These are phyloP conservation scores for Nyctereutes procyonoides DNA, from an alignment of 2,113 vertebrate species.

Conservation along the genomic window DNA sequence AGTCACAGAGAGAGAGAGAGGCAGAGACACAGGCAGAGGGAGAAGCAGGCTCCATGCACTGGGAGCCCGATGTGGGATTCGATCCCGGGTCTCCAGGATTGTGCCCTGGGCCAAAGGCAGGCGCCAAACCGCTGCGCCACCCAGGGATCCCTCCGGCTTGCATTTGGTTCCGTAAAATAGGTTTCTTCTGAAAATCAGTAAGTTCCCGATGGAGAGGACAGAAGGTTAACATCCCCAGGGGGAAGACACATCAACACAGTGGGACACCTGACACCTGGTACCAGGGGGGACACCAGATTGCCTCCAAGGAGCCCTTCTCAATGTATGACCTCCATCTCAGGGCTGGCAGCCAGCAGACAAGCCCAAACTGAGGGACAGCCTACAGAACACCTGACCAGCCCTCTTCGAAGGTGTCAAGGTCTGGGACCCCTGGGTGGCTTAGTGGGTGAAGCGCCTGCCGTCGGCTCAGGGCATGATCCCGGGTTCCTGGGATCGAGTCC, in stretches of 20 bases:
- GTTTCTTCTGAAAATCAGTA: neutral
- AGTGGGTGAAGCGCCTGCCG: too few species aligned
- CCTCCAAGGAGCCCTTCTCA: neutral
- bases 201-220: neutral
- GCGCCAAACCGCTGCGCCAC: too few species aligned
- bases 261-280: rapidly evolving
- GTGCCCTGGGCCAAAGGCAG: too few species aligned
- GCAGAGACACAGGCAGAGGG: too few species aligned
- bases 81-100: too few species aligned
- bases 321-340: neutral
- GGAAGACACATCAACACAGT: rapidly evolving
- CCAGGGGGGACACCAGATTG: neutral
- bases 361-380: rapidly evolving
- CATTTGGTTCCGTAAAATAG: neutral
- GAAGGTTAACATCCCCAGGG: neutral
- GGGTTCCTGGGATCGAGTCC: too few species aligned
- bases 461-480: too few species aligned
- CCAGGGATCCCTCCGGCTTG: rapidly evolving
- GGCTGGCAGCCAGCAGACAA: neutral
- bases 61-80: too few species aligned
- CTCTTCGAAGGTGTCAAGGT: neutral
- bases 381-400: neutral
- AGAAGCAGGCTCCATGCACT: too few species aligned
- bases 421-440: too few species aligned
- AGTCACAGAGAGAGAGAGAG: too few species aligned